Evolutionary conservation across 2,888 invertebrate species (phyloP), one percentile per base, ranked within the genome.

Genomic region (Cosmia pyralina): DNA sequence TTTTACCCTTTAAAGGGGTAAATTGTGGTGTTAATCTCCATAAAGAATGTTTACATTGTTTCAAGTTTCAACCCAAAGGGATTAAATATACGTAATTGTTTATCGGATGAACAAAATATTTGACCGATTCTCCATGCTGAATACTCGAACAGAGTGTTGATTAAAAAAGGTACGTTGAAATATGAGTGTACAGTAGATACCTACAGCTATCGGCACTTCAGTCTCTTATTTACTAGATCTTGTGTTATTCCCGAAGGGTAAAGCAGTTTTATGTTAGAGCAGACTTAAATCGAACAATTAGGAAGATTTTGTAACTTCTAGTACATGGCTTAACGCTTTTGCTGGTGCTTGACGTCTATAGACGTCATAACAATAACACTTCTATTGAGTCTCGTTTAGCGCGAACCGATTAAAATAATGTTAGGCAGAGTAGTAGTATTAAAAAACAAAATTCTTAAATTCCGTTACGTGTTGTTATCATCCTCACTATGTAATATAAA

Each of bases 41-140:
- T 55, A 59, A 34, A 81, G 2, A 81, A 76, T 55, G 57, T 82
- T 70, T 64, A 78, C 60, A 62, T 66, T 69, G 81, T 75, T 83
- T 55, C 66, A 79, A 64, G 28, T 68, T 73, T 38, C 41, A 69
- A 58, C 48, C 68, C 75, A 44, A 80, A 66, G 52, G 50, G 81
- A 46, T 64, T 83, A 58, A 79, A 83, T 83, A 50, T 70, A 57
- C 64, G 55, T 73, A 69, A 82, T 84, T 82, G 66, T 82, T 71
- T 77, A 44, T 67, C 46, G 72, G 15, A 65, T 68, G 69, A 72
- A 79, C 79, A 77, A 82, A 75, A 68, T 75, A 83, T 75, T 77
- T 71, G 58, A 69, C 65, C 58, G 64, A 71, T 74, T 69, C 58
- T 53, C 65, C 28, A 57, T 57, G 44, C 57, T 59, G 68, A 55